A percentile compares a stretch with the other conserved stretches of the same genome.
phyloP scores from a whole-genome alignment of 2,888 invertebrate genomes.

The Conistra vaccinii region DNA sequence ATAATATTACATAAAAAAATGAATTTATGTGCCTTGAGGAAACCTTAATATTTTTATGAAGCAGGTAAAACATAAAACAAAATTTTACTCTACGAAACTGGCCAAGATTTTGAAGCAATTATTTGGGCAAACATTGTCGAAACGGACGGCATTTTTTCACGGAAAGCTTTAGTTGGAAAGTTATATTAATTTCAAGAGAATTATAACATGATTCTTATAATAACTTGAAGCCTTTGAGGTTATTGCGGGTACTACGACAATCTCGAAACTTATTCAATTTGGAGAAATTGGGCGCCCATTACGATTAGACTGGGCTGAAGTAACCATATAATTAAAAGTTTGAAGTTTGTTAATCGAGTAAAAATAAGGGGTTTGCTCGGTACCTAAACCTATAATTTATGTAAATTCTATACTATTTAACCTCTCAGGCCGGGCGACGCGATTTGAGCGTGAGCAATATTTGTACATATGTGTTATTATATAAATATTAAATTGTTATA shows the following conservation, averaged over 20 bases:
- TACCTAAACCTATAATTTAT: no score
- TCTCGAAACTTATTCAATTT: constrained; percentile 82
- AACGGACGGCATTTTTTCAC: constrained; percentile 58
- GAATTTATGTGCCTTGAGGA: not conserved
- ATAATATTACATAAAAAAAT: not conserved
- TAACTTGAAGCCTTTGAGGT: constrained; percentile 75
- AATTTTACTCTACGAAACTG: constrained; percentile 12
- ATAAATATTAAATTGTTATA: no score
- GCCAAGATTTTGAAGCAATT: constrained; percentile 37
- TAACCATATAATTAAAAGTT: constrained; percentile 42
- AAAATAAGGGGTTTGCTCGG: constrained; percentile 41
- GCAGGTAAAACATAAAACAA: constrained; percentile 16
- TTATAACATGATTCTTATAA: constrained; percentile 76
- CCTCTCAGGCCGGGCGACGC: no score
- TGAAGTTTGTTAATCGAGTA: constrained; percentile 33
- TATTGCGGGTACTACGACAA: constrained; percentile 70
- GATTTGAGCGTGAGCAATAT: no score
- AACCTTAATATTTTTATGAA: constrained; percentile 12
- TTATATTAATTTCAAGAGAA: constrained; percentile 69
- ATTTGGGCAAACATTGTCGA: constrained; percentile 44
- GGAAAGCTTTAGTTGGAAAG: constrained; percentile 57
- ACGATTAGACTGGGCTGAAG: constrained; percentile 64
- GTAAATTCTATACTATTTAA: no score
- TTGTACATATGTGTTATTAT: no score
- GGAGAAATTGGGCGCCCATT: constrained; percentile 71